Evolutionary conservation across 2,797 vertebrate genomes (phyloP), one percentile per base, ranked within the genome.

Genomic region (Hippoglossus hippoglossus): DNA sequence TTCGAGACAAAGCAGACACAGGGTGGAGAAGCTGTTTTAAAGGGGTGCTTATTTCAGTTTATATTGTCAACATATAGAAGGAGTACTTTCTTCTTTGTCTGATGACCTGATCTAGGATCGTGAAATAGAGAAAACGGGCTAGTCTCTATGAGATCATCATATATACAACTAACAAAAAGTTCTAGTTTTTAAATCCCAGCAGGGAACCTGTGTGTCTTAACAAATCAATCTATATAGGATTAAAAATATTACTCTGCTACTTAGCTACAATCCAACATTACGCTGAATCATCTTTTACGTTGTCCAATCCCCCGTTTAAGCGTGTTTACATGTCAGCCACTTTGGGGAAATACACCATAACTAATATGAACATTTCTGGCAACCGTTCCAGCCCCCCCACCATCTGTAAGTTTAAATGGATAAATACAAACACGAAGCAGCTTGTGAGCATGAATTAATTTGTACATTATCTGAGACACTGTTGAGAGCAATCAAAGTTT

Each of bases 361-460:
- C 54, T 36, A 63, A 24, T 4, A 39, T 34, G 12, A 64, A 46
- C 41, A 49, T 18, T 13, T 22, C 46, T 36, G 3, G 0, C 6
- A 24, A 24, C 44, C 16, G 4, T 51, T 52, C 26, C 6, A 1
- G 31, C 34, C 12, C 1, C 18, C 16, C 1, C 18, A 5, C 31
- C n/a, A 28, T 75, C 31, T 63, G n/a, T 59, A 31, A 58, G 67
- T 50, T 44, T 39, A 39, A 67, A 61, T 21, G 25, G 26, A 65
- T 47, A 44, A 49, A 68, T 58, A 61, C 53, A 6, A 44, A 39
- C 10, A 52, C n/a, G 22, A 55, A 59, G 21, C 31, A 63, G 71
- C 54, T 67, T 71, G 58, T 71, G 25, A 63, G 71, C 44, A 51
- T 59, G 6, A 63, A 71, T 31, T 13, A 22, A 28, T 64, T 13